A percentile compares a stretch with the other conserved stretches of the same genome.
These are phyloP conservation scores for Cygnus buccinator DNA, from an alignment of 2,113 vertebrate genomes.

Conservation along the genomic window DNA sequence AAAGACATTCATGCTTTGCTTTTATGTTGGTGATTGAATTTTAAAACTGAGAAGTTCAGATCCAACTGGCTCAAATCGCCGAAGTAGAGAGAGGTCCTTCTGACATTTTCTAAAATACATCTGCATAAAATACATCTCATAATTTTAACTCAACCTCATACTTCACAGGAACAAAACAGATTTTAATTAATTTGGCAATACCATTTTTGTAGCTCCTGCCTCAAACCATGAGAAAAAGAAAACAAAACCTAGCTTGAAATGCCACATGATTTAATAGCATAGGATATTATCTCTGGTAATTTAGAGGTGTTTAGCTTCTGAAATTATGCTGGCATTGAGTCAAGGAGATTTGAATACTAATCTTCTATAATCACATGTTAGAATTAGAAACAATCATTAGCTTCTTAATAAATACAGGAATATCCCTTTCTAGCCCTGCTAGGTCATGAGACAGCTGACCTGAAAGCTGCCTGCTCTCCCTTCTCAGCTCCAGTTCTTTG, in stretches of 20 bases:
- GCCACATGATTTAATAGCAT: not conserved
- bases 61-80: not conserved
- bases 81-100: not conserved
- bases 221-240: not conserved
- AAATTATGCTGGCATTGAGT: conserved; percentile 2
- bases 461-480: not conserved
- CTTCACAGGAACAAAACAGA: not conserved
- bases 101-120: not conserved
- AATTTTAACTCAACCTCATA: not conserved
- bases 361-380: not conserved
- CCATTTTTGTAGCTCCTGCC: not conserved
- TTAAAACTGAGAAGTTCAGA: not conserved
- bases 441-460: not conserved
- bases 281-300: not conserved
- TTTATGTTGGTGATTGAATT: not conserved
- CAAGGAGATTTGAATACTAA: conserved; percentile 5
- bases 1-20: not conserved
- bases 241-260: conserved; percentile 14
- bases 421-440: not conserved
- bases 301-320: not conserved
- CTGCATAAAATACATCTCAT: not conserved
- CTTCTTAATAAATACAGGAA: conserved; percentile 26
- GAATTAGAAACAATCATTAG: conserved; percentile 20
- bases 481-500: not conserved
- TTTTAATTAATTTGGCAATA: not conserved